Base-by-base conservation (phyloP, 2,113 vertebrate genomes). In the Rallus limicola region DNA sequence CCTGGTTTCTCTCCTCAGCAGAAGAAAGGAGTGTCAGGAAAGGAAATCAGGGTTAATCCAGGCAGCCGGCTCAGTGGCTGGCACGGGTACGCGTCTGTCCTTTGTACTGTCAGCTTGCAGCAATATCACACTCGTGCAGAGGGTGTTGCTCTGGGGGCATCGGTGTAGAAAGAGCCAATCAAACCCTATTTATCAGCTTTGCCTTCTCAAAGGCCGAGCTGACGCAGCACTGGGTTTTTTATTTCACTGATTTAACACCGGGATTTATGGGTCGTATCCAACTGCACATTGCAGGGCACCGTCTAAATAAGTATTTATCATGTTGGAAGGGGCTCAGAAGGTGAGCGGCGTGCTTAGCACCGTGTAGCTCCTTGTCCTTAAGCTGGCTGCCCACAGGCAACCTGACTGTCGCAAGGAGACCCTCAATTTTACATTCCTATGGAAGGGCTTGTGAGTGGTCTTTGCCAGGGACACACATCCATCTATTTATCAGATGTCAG, bases 261-360 rank as follows among this genome's bases (percentile, higher is more conserved):
- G 72, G 90, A 94, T 96, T 96, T 97, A 92, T 94, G 88, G 90
- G 88, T 97, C 13, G 33, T 76, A 88, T 92, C 90, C 85, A 88
- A n/a, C 36, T 0, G 36, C 75, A 78, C 75, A 23, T 84, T 88
- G 80, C 88, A 78, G 88, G 74, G 83, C 74, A 90, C 89, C 82
- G 60, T 68, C 96, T 92, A 78, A 96, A 95, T 95, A 90, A 91
- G 86, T 88, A 86, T 96, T 97, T 96, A 74, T 95, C 81, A 60
- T 10, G 31, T 86, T 80, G 92, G 53, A 94, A 77, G 68, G 25
- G 77, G 77, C 72, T 81, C 20, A 24, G 90, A 92, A 97, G 92
- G 93, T 36, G 33, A 93, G 82, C 2, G 9, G 46, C 16, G 20
- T 48, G 70, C 90, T 94, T 68, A 92, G 79, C 46, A 75, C 55